phyloP scores from a whole-genome alignment of 2,888 invertebrate species.

The Leucophora obtusa region DNA sequence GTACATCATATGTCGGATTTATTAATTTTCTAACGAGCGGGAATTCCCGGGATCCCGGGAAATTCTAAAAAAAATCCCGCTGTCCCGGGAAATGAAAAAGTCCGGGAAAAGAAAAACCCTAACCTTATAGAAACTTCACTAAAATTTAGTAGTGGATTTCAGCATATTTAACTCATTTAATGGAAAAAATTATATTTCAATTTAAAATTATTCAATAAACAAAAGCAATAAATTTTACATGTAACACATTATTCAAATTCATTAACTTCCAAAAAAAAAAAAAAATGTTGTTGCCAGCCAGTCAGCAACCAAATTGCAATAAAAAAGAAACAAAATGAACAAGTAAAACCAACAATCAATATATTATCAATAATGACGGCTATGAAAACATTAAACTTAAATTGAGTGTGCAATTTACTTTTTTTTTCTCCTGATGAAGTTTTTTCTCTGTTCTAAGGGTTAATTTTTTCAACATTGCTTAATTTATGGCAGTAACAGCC shows the following conservation, averaged over 20 bases:
- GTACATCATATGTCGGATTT: no score
- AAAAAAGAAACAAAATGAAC: constrained; percentile 44
- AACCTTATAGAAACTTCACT: no score
- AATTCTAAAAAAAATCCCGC: no score
- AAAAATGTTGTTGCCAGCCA: background rate
- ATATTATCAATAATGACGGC: constrained; percentile 61
- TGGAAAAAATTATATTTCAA: background rate
- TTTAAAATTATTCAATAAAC: background rate
- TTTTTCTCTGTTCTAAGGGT: constrained; percentile 43
- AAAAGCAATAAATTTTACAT: background rate
- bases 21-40: no score
- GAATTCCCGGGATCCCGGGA: no score
- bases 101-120: no score
- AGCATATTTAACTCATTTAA: no score
- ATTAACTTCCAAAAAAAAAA: constrained; percentile 54
- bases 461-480: constrained; percentile 56
- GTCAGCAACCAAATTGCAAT: constrained; percentile 35
- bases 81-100: no score
- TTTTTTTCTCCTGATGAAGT: constrained; percentile 13
- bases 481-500: constrained; percentile 46
- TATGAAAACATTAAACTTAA: constrained; percentile 61
- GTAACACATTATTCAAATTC: constrained; percentile 46
- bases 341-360: constrained; percentile 53
- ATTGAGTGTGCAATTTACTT: constrained; percentile 58
- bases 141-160: no score